Conservation (phyloP, 2,113 vertebrate species). For the Saguinus imperator region DNA sequence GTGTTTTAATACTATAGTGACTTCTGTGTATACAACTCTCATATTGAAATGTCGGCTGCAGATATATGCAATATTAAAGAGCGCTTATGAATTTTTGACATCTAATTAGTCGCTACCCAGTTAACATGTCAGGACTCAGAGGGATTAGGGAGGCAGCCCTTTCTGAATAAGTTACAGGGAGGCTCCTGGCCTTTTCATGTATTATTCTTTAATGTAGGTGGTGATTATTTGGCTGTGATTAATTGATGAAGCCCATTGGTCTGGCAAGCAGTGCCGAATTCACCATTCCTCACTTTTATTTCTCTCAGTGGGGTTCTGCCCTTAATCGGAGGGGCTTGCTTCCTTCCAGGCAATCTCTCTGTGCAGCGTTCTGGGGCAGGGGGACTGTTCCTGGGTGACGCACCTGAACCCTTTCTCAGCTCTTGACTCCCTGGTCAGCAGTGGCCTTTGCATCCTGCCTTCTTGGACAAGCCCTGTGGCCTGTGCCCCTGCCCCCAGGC, state of each 20-base stretch:
- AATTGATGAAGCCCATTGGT: constrained; percentile 95
- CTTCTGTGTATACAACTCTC: constrained; percentile 97
- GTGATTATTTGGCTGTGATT: constrained; percentile 98
- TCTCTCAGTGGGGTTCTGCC: constrained; percentile 80
- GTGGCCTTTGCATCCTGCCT: accelerated
- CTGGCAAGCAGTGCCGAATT: constrained; percentile 88
- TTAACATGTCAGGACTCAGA: constrained; percentile 96
- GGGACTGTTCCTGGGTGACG: constrained; percentile 41
- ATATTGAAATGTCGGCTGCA: constrained; percentile 97
- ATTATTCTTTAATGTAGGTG: constrained; percentile 97
- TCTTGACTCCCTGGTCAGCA: background rate
- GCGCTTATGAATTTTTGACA: constrained; percentile 99
- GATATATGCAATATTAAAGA: constrained; percentile 99
- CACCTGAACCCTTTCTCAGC: constrained; percentile 55
- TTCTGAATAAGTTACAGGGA: constrained; percentile 95
- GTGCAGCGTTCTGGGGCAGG: constrained; percentile 29
- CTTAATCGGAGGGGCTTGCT: constrained; percentile 73
- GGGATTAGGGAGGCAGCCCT: constrained; percentile 93
- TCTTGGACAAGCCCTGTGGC: accelerated
- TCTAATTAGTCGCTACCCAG: constrained; percentile 99
- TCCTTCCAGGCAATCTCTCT: constrained; percentile 65
- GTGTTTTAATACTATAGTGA: constrained; percentile 91
- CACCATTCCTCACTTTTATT: constrained; percentile 84
- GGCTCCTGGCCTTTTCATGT: constrained; percentile 93
- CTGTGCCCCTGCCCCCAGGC: background rate